These are phyloP conservation scores for Belgica antarctica DNA, from an alignment of 2,888 invertebrate species.

Conservation along the genomic window DNA sequence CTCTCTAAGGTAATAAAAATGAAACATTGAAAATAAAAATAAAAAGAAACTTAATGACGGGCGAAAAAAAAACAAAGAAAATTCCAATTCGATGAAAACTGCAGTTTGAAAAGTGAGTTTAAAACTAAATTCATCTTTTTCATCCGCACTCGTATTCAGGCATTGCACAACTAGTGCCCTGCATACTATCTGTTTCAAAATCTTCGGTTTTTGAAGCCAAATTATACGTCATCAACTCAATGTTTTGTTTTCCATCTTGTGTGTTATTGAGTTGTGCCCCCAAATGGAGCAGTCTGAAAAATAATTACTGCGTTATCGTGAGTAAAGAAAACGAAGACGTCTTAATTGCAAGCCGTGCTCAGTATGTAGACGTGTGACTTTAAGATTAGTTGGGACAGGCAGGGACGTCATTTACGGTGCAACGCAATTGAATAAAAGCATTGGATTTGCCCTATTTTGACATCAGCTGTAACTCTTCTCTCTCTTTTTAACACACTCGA, in stretches of 20 bases:
- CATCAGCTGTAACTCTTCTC: constrained; percentile 40
- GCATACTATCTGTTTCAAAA: neutral
- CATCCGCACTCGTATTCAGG: neutral
- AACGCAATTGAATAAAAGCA: constrained; percentile 28
- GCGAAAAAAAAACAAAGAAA: constrained; percentile 32
- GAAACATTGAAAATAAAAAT: neutral
- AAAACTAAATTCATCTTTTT: neutral
- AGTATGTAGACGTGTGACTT: neutral
- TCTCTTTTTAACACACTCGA: constrained; percentile 33
- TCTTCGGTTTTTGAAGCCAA: neutral
- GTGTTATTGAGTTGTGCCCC: constrained; percentile 8
- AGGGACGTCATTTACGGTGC: no score
- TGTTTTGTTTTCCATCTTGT: neutral
- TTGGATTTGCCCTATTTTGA: constrained; percentile 36
- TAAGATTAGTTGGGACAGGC: no score
- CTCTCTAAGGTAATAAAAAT: no score
- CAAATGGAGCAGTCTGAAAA: neutral
- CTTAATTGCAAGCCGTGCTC: neutral
- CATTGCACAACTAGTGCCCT: constrained; percentile 4
- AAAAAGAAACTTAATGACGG: neutral
- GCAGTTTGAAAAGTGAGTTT: constrained; percentile 18
- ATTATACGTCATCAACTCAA: constrained; percentile 11
- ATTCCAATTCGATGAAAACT: constrained; percentile 25
- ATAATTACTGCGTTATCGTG: neutral
- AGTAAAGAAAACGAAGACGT: constrained; percentile 1